A percentile compares a stretch with the other conserved stretches of the same genome.
These are phyloP conservation scores for Tor tambroides DNA, from an alignment of 2,113 vertebrate species.

Conservation along the genomic window DNA sequence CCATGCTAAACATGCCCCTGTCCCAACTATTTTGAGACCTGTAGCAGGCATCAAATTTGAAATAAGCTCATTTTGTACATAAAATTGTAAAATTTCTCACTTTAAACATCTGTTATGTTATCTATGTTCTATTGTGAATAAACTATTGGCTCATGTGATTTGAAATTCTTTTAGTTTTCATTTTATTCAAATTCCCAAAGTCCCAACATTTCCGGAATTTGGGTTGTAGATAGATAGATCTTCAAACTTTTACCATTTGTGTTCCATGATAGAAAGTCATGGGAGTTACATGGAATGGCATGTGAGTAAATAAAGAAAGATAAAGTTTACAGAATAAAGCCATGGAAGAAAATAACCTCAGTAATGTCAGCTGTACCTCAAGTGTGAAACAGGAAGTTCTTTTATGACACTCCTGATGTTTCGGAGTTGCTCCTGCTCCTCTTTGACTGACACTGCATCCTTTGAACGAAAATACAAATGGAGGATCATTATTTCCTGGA, in stretches of 20 bases:
- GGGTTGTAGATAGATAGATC: too few relatives aligned
- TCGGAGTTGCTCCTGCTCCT: constrained; percentile 84
- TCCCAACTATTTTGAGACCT: too few relatives aligned
- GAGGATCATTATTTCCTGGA: neutral
- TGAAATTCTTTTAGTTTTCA: too few relatives aligned
- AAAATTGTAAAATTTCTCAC: too few relatives aligned
- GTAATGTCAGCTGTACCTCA: constrained; percentile 80
- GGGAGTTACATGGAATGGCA: neutral
- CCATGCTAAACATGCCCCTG: too few relatives aligned
- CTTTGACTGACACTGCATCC: constrained; percentile 84
- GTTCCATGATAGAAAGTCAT: neutral
- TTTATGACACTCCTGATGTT: constrained; percentile 88
- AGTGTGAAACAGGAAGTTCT: constrained; percentile 90
- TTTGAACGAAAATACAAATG: constrained; percentile 39
- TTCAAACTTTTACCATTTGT: neutral
- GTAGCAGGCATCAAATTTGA: too few relatives aligned
- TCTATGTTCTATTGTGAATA: too few relatives aligned
- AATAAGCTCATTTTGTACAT: too few relatives aligned
- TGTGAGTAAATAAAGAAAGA: neutral
- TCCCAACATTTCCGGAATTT: too few relatives aligned
- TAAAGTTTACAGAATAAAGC: neutral
- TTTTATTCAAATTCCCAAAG: too few relatives aligned
- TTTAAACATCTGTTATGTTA: too few relatives aligned
- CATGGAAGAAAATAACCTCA: neutral
- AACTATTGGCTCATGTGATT: too few relatives aligned